Evolutionary conservation across 2,797 vertebrate species (phyloP).

Genomic region (Sphenodon punctatus): DNA sequence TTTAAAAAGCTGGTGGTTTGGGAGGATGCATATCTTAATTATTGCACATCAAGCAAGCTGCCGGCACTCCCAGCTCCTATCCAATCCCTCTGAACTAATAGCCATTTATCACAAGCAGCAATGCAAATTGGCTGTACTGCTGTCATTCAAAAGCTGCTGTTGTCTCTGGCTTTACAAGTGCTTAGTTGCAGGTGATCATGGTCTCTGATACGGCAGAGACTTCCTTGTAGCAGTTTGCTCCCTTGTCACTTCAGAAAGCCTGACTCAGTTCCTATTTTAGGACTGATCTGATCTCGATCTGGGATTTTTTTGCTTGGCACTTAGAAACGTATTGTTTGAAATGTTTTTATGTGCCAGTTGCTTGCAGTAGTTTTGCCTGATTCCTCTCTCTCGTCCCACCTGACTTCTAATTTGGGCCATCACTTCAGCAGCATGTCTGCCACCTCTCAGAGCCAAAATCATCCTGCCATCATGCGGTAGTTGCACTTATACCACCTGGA

Average conservation of each 20-base stretch:
- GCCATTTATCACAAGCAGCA: neutral
- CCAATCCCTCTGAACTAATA: conserved; percentile 23
- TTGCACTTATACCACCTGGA: rapidly evolving
- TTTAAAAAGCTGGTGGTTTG: neutral
- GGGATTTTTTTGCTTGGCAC: neutral
- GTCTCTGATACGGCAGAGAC: neutral
- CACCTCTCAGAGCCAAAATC: rapidly evolving
- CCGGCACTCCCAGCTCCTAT: neutral
- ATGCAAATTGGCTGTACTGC: conserved; percentile 44
- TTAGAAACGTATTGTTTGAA: neutral
- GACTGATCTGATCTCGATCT: neutral
- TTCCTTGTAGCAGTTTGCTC: conserved; percentile 1
- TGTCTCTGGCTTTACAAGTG: conserved; percentile 45
- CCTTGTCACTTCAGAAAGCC: conserved; percentile 10
- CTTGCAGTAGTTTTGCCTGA: neutral
- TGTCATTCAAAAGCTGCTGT: conserved; percentile 8
- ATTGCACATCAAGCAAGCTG: neutral
- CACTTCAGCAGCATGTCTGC: neutral
- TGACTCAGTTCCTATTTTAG: neutral
- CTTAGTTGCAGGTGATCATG: conserved; percentile 18
- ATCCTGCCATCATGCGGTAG: neutral
- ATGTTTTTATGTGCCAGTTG: neutral
- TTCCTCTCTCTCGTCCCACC: rapidly evolving
- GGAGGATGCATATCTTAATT: neutral
- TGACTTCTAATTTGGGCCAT: rapidly evolving